Evolutionary conservation across 2,113 vertebrate species (phyloP), one percentile per base, ranked within the genome.

Genomic region (Stigmatopora argus): DNA sequence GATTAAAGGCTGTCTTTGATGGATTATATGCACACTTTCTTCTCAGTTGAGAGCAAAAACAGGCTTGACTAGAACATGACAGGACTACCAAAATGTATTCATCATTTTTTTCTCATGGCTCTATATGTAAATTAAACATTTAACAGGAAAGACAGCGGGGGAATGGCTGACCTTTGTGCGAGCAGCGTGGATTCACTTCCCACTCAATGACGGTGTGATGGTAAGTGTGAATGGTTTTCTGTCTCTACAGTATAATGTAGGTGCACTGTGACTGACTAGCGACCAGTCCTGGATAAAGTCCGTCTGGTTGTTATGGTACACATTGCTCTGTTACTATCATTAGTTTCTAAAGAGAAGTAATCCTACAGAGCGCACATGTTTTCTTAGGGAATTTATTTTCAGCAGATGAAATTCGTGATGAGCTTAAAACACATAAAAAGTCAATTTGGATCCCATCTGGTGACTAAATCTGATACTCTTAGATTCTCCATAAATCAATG

Each of bases 11-110:
- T 10, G 21, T 49, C 38, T 62, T 10, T 52, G 17, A 38, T 65
- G 35, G 19, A 62, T 64, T 62, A 7, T 21, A 8, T 38, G 15
- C 12, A 35, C 8, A 23, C 2, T 11, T 45, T 61, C 23, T 64
- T 45, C 1, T 51, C 53, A 58, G 48, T 34, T 58, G 17, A 17
- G 47, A 62, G 19, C 31, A 67, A 68, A 62, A 64, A 38, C 21
- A 49, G 55, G 77, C 41, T 65, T 48, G 46, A 41, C 7, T 41
- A 41, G 38, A 41, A 41, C 9, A 41, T 41, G 38, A 48, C 51
- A 52, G 51, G 51, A 52, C 51, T 52, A 23, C n/a, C 51, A 52
- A 21, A 52, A 52, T 23, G 19, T 52, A 11, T 52, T 52, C 18
- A 52, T 52, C 11, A 6, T 14, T 41, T 41, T 41, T 41, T 41